These are phyloP conservation scores for Oryzias melastigma DNA, from an alignment of 2,113 vertebrate genomes.

Conservation along the genomic window DNA sequence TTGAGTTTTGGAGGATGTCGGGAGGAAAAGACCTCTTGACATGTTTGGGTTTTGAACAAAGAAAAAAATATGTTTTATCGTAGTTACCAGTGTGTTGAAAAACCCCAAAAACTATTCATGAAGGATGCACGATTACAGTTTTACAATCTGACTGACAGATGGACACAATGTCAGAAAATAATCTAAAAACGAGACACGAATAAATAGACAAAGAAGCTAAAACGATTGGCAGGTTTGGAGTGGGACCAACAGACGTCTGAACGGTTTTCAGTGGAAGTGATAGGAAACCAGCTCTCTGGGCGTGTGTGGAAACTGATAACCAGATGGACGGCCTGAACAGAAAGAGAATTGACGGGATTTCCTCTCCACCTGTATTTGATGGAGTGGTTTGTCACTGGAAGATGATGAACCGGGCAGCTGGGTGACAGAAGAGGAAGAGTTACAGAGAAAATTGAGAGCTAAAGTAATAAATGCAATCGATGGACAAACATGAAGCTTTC, in stretches of 20 bases:
- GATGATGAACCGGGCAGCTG: conserved; percentile 34
- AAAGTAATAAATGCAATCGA: conserved; percentile 25
- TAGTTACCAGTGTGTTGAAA: too few relatives aligned
- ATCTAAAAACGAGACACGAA: conserved; percentile 18
- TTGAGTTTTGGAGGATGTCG: conserved; percentile 19
- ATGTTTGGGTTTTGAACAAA: neutral
- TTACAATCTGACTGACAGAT: conserved; percentile 12
- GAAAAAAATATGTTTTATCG: too few relatives aligned
- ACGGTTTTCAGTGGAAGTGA: conserved; percentile 46
- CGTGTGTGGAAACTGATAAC: conserved; percentile 50
- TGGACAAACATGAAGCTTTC: conserved; percentile 28
- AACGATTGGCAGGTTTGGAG: conserved; percentile 41
- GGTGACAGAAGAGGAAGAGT: conserved; percentile 21
- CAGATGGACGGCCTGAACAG: conserved; percentile 38
- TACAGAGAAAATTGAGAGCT: conserved; percentile 13
- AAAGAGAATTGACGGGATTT: conserved; percentile 20
- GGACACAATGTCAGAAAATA: conserved; percentile 24
- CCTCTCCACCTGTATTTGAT: conserved; percentile 39
- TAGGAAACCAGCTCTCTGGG: conserved; percentile 37
- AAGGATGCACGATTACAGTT: neutral
- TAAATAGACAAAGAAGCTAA: conserved; percentile 31
- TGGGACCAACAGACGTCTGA: conserved; percentile 10
- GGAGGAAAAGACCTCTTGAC: neutral
- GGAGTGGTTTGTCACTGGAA: conserved; percentile 44
- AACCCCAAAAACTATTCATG: neutral